Base-by-base conservation (phyloP, 2,888 invertebrate genomes). In the Sclerodermus sp. region DNA sequence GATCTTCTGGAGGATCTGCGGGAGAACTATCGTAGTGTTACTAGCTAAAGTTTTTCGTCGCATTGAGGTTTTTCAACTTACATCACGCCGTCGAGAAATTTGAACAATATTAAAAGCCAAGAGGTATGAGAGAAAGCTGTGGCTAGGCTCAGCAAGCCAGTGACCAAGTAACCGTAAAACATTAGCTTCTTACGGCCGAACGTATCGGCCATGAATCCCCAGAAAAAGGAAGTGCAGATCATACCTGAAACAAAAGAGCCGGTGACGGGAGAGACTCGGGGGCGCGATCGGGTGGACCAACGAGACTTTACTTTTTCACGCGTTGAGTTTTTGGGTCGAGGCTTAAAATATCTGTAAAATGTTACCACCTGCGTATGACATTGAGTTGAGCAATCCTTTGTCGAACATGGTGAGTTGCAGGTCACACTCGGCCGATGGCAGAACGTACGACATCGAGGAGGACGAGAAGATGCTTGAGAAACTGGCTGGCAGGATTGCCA, bases 331-430 rank as follows among this genome's bases (percentile, higher is more conserved):
- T n/a, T n/a, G n/a, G n/a, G n/a, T n/a, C n/a, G n/a, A n/a, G n/a
- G n/a, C n/a, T 13, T 34, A 34, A 34, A 13, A 8, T n/a, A n/a
- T 34, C 13, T 4, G 34, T 34, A 12, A 12, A 34, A 38, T 53
- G n/a, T n/a, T n/a, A 74, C 73, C 58, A 83, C 83, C 83, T 64
- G 82, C 73, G 68, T 83, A 84, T 16, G 84, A 81, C 60, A 84
- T 73, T 1, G 84, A 84, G 1, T 83, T 82, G 8, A 84, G 79
- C 5, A 83, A 78, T 0, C 84, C 84, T 63, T 83, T 84, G 71
- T 84, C 81, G 2, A 79, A 73, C 56, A 82, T 74, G 6, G 73
- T 77, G 59, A 84, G 74, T 6, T 73, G 67, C 29, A 84, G 79
- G 63, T 84, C 84, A 60, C 84, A 84, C 36, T 80, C 80, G 14